Conservation (phyloP, 2,888 invertebrate genomes). For the Lithophane socia region DNA sequence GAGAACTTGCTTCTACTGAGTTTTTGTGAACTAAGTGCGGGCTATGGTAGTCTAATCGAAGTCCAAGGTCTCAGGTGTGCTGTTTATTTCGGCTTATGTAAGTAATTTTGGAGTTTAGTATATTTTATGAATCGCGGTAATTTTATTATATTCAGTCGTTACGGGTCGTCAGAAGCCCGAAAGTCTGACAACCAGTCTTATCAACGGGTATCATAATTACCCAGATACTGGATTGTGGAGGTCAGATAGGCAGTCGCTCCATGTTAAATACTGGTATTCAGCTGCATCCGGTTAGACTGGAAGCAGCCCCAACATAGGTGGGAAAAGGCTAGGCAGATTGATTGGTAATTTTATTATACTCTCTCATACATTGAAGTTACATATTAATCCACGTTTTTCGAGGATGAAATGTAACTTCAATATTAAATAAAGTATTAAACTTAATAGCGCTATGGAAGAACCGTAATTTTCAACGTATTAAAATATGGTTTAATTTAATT, state of each 20-base stretch:
- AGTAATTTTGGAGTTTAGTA: constrained; percentile 69
- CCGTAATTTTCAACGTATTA: neutral
- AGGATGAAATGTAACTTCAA: constrained; percentile 3
- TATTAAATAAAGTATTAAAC: neutral
- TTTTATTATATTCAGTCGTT: constrained; percentile 20
- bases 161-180: too few species aligned
- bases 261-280: too few species aligned
- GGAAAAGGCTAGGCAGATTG: too few species aligned
- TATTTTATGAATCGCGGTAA: constrained; percentile 52
- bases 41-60: constrained; percentile 75
- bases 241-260: too few species aligned
- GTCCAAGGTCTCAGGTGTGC: constrained; percentile 82
- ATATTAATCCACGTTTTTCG: neutral
- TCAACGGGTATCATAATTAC: too few species aligned
- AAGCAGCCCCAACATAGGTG: too few species aligned
- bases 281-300: too few species aligned
- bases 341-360: constrained; percentile 32
- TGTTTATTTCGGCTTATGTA: constrained; percentile 78
- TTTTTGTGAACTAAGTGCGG: constrained; percentile 76
- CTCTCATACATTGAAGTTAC: neutral
- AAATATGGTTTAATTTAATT: constrained; percentile 4
- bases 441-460: neutral
- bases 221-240: too few species aligned
- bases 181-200: too few species aligned
- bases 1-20: constrained; percentile 64